Base-by-base conservation (phyloP, 2,113 vertebrate genomes). In the Siniperca knerii region DNA sequence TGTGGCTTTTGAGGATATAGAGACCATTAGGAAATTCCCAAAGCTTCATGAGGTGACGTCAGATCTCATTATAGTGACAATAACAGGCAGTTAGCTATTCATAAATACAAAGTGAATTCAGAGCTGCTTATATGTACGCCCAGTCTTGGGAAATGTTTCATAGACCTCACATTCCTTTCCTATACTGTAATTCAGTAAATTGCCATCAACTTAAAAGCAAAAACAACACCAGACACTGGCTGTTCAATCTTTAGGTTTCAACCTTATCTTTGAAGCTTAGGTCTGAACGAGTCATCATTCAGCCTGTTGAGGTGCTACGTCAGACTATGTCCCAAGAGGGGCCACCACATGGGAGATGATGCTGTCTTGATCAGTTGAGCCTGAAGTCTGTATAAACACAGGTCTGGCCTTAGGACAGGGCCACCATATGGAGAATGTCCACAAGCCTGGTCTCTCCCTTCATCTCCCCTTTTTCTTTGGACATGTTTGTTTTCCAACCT, bases 401-500 rank as follows among this genome's bases (percentile, higher is more conserved):
- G 70, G 69, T 23, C 74, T 81, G 70, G 89, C 73, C 87, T 85
- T 69, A 78, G 82, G 85, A 92, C 86, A 78, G 77, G 78, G 37
- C 88, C 84, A 90, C 90, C 94, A 95, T 91, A 89, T 93, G 93
- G 89, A 87, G 86, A 94, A 90, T 92, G 87, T 92, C 87, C 90
- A 81, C 92, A 83, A 86, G 50, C 76, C 79, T 77, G 62, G 37
- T 80, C 57, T 76, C 61, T 90, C 62, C 62, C 79, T 93, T 92
- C 88, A 90, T 89, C 87, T 90, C 75, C 8, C 64, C 76, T 88
- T 90, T 90, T 91, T 84, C 84, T 91, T 80, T 77, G 88, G 81
- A 77, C 72, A 8, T 86, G 88, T 90, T 94, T 95, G 93, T 95
- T 95, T 94, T 94, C 85, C 79, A 95, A 95, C 92, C 94, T 96